Evolutionary conservation across 1,140 invertebrate species (phyloP), one percentile per base, ranked within the genome.

Genomic region (Cyclina sinensis): DNA sequence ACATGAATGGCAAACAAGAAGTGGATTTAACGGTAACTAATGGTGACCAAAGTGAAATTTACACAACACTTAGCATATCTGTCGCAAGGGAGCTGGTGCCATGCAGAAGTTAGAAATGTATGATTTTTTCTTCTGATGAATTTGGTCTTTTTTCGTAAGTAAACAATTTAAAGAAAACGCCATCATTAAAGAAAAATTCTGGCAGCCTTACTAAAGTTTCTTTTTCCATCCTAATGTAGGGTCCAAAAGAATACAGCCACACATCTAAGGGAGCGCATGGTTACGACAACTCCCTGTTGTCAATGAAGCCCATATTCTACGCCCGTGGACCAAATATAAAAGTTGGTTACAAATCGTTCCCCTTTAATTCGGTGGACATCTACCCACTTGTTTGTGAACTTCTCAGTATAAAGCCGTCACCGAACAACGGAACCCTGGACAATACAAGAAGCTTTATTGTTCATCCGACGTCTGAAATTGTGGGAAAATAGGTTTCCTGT

Each of bases 291-390:
- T 93, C 93, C 12, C 92, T 95, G 1, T 82, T 91, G 65, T 95
- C 95, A 18, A 97, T 97, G 97, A 96, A 96, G 91, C 96, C 97
- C 24, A 96, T 97, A 84, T 97, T 97, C 91, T 96, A 97, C 82
- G 97, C 97, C 0, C 93, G 95, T 54, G 97, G 97, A 24, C 97
- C 97, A 37, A 95, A 96, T 57, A 96, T 97, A 91, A 94, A 96
- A 92, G 95, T 35, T 96, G 95, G 95, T 54, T 96, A 96, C 87
- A 95, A 96, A 1, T 89, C 51, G 7, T 32, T 95, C 1, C 96
- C 96, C 3, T 97, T 97, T 91, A 93, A 96, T 32, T 97, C 95
- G 79, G 95, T 97, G 1, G 97, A 97, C 92, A 93, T 97, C 46
- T 97, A 96, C 92, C 96, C 97, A 27, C 92, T 97, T 16, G 97